Conservation (phyloP, 2,888 invertebrate genomes). For the Hydrotaea diabolus region DNA sequence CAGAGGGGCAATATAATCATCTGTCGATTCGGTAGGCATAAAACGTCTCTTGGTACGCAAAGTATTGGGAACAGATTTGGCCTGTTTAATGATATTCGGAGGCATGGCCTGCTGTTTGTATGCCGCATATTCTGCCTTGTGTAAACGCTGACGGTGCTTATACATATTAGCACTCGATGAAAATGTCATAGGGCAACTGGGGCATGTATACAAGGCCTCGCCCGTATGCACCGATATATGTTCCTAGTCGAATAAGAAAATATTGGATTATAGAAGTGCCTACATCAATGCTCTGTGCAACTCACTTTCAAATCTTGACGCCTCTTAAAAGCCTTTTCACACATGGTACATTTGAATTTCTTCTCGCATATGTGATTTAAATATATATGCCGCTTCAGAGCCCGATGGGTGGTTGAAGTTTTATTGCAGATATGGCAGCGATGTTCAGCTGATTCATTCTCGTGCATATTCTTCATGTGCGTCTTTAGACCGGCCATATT, state of each 20-base stretch:
- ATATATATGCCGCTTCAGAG: conserved; percentile 78
- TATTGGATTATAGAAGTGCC: background rate
- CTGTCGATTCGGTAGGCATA: background rate
- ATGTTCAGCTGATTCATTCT: conserved; percentile 74
- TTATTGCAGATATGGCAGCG: conserved; percentile 78
- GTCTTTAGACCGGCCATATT: conserved; percentile 76
- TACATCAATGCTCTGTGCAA: background rate
- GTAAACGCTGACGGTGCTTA: conserved; percentile 78
- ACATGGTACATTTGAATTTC: conserved; percentile 78
- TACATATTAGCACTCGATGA: conserved; percentile 80
- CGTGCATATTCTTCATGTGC: conserved; percentile 77
- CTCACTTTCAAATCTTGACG: conserved; percentile 76
- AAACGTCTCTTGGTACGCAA: conserved; percentile 47
- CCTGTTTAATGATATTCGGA: conserved; percentile 76
- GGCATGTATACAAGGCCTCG: conserved; percentile 79
- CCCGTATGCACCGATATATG: conserved; percentile 79
- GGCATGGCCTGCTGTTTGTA: conserved; percentile 75
- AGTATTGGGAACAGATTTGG: conserved; percentile 63
- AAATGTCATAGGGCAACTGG: conserved; percentile 79
- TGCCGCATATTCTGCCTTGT: conserved; percentile 78
- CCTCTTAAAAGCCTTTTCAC: conserved; percentile 79
- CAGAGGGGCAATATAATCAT: conserved; percentile 31
- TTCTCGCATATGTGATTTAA: conserved; percentile 78
- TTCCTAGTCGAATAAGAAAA: conserved; percentile 71
- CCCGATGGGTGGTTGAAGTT: conserved; percentile 76